These are phyloP conservation scores for Fragum whitleyi DNA, from an alignment of 2,888 invertebrate genomes.

Conservation along the genomic window DNA sequence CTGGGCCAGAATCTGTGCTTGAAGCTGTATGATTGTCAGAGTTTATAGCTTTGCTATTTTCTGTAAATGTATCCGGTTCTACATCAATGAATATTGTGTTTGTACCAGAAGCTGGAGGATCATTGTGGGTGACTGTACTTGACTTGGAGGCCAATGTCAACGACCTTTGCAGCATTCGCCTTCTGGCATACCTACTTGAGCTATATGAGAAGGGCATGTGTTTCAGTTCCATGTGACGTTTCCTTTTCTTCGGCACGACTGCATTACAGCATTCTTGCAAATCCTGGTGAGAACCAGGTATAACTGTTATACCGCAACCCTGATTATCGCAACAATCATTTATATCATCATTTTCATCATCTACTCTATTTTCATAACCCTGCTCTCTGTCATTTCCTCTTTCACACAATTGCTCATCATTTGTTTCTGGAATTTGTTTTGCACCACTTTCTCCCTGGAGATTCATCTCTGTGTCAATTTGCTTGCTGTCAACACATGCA, in stretches of 20 bases:
- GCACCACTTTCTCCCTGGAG: neutral
- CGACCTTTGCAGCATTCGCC: slow-evolving; percentile 49
- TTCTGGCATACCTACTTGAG: slow-evolving; percentile 58
- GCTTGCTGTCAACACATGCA: neutral
- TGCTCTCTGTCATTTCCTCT: neutral
- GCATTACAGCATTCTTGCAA: slow-evolving; percentile 81
- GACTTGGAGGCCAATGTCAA: slow-evolving; percentile 32
- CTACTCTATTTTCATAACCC: neutral
- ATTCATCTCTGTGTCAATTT: neutral
- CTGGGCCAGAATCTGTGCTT: neutral
- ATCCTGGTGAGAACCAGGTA: slow-evolving; percentile 75
- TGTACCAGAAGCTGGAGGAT: neutral
- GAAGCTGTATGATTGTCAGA: neutral
- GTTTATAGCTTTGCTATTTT: neutral
- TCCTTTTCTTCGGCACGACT: slow-evolving; percentile 82
- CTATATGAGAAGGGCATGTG: slow-evolving; percentile 67
- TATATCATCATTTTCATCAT: neutral
- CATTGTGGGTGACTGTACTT: slow-evolving; percentile 4
- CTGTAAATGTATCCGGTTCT: slow-evolving; percentile 55
- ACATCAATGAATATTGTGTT: slow-evolving; percentile 75
- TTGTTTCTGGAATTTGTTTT: neutral
- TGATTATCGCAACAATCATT: slow-evolving; percentile 72
- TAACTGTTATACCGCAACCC: slow-evolving; percentile 77
- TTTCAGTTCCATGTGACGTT: slow-evolving; percentile 79
- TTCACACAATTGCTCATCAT: neutral